Conservation (phyloP, 1,140 invertebrate species). For the Diabrotica undecimpunctata region DNA sequence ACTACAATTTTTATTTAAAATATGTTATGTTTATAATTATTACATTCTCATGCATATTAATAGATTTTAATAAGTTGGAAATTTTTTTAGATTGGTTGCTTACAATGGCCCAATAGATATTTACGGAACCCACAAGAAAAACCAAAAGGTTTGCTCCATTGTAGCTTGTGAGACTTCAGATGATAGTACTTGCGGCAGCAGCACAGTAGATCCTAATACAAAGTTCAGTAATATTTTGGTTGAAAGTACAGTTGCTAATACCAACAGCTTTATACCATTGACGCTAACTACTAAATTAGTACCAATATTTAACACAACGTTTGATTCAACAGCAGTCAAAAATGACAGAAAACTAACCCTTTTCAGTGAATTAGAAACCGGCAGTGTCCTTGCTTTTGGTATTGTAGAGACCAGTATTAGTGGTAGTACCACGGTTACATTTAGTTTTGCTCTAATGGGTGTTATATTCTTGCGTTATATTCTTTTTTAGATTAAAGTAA, state of each 20-base stretch:
- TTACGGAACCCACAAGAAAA: background rate
- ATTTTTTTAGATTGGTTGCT: background rate
- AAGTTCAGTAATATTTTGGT: conserved; percentile 1
- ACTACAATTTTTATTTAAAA: no score
- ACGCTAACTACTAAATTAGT: conserved; percentile 2
- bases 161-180: background rate
- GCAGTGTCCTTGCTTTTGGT: background rate
- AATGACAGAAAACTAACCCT: background rate
- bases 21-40: no score
- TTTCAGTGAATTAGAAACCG: background rate
- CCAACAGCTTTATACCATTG: background rate
- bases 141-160: background rate
- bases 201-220: background rate
- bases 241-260: background rate
- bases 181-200: background rate
- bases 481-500: no score
- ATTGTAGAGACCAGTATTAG: background rate
- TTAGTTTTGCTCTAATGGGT: no score
- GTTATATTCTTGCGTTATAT: no score
- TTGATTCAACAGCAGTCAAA: conserved; percentile 4
- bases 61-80: no score
- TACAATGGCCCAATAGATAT: background rate
- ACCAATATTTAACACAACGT: conserved; percentile 6
- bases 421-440: background rate
- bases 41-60: no score